phyloP scores from a whole-genome alignment of 2,797 vertebrate genomes.

The Numenius phaeopus region DNA sequence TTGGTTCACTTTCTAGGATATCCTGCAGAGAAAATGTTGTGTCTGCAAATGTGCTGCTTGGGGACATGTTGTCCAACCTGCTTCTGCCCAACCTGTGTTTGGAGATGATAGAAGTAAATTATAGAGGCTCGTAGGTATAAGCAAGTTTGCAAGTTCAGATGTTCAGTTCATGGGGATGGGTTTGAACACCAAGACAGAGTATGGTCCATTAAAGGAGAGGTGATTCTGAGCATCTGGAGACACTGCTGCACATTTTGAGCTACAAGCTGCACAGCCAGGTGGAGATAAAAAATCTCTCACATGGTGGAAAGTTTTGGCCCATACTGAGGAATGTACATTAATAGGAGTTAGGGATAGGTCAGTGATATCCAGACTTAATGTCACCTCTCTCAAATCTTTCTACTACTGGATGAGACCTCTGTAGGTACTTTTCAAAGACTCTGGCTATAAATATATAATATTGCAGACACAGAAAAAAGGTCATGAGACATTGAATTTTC shows the following conservation, averaged over 20 bases:
- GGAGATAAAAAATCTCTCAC: not conserved
- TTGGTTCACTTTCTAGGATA: not conserved
- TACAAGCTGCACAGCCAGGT: not conserved
- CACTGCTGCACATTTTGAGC: not conserved
- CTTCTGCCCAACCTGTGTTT: not conserved
- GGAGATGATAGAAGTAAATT: not conserved
- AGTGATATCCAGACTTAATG: not conserved
- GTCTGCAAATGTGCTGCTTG: not conserved
- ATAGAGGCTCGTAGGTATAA: not conserved
- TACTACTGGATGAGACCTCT: not conserved
- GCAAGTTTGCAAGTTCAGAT: not conserved
- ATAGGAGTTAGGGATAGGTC: not conserved
- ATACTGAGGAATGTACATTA: not conserved
- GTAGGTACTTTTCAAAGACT: not conserved
- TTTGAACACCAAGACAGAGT: not conserved
- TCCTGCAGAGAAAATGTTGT: not conserved
- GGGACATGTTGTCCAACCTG: not conserved
- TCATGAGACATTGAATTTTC: not conserved
- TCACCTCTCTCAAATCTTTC: not conserved
- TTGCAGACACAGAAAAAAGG: not conserved
- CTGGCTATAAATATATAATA: not conserved
- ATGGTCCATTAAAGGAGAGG: not conserved
- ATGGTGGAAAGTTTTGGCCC: not conserved
- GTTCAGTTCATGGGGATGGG: not conserved
- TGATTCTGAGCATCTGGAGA: not conserved